Evolutionary conservation across 2,888 invertebrate species (phyloP), one percentile per base, ranked within the genome.

Genomic region (Cactoblastis cactorum): DNA sequence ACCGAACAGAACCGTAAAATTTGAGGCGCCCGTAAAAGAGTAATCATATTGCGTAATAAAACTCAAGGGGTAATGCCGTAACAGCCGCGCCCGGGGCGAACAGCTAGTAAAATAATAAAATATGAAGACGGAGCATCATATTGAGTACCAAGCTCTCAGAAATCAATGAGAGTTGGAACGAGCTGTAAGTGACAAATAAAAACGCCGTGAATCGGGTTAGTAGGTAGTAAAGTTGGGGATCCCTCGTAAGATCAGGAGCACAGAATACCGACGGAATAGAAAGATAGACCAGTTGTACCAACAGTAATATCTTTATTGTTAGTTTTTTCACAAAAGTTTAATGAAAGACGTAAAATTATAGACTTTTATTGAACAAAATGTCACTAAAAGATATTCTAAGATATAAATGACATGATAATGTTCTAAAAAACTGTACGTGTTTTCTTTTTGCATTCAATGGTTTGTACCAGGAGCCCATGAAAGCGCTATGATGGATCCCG

Each of bases 111-210:
- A 43, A 43, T 47, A 47, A 35, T 47, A 47, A 47, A 47, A 47
- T 35, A 47, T 47, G 35, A 35, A 46, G 34, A 47, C 34, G 34
- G 9, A 15, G 22, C 22, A 22, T 28, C 43, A 28, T 17, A 28
- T 43, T 43, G 43, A 43, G 43, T 17, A 43, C 43, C 43, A 43
- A 28, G 43, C 32, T 43, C 43, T 43, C 43, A 43, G 43, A 28
- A 43, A 43, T 43, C 43, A 43, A 43, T 35, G 18, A 35, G 22
- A 47, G 35, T 35, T 19, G 22, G 35, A 47, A 35, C 35, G 35
- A 34, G 34, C 15, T 47, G 34, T 47, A 47, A 47, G 46, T 47
- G 46, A 47, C 46, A 47, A 47, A 47, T 47, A 47, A 47, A 47
- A 47, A 34, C 34, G 46, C 35, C 34, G 46, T 47, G 35, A 47